Base-by-base conservation (phyloP, 2,113 vertebrate genomes). In the Meriones unguiculatus region DNA sequence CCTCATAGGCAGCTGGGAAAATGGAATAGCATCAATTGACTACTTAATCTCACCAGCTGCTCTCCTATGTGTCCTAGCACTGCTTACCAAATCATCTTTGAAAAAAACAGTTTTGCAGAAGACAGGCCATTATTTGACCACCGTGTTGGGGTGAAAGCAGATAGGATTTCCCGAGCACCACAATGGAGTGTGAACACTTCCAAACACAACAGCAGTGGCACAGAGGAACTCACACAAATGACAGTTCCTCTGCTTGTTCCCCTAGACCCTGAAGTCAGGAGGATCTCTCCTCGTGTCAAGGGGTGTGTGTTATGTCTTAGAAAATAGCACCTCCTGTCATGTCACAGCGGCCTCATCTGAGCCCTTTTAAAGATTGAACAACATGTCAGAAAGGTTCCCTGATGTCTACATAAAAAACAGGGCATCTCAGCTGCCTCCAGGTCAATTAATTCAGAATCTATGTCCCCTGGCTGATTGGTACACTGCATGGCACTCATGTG, bases 281-380 rank as follows among this genome's bases (percentile, higher is more conserved):
- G 67, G 90, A 32, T 35, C 7, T 65, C 76, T 4, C 28, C 28
- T 2, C 52, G 20, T 14, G 12, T 41, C 64, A 20, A 22, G 30
- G 24, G 22, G 1, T 5, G 17, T 52, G 50, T 10, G 4, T 28
- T 13, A 73, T 1, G 13, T 3, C 73, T 69, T 3, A 41, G 11
- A 93, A 80, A n/a, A 93, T 7, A 20, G 38, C 41, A 14, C 20
- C 62, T 91, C 57, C 90, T 89, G 30, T n/a, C 72, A 77, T 91
- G 67, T 35, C 46, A 38, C 28, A 7, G 3, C 28, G 54, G 73
- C 38, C 86, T 85, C 35, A 85, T 86, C 38, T 64, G 57, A 50
- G 24, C 54, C 72, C 62, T 72, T 93, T 76, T 64, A 78, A 82
- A 94, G n/a, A 41, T 6, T 12, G 76, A 38, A 41, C 50, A 70